Percentiles rank a stretch among this genome's conserved stretches.
phyloP scores from a whole-genome alignment of 2,797 vertebrate genomes.

The Tapirus indicus region DNA sequence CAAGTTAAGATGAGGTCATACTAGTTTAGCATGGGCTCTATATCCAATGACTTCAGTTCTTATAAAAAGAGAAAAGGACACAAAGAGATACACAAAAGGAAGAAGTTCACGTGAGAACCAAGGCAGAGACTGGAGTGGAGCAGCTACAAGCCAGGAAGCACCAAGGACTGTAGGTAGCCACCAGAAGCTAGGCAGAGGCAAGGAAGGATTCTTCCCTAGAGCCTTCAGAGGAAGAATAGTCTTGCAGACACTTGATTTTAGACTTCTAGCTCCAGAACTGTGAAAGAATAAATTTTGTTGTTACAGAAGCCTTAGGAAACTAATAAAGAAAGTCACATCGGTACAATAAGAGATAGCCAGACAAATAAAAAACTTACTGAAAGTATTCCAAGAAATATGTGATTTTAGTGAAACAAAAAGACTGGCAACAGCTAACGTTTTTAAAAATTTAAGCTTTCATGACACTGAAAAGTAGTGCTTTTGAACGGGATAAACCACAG shows the following conservation, averaged over 20 bases:
- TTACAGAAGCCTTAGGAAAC: neutral
- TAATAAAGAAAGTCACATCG: neutral
- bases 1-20: neutral
- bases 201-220: neutral
- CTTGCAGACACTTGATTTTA: neutral
- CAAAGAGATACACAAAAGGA: neutral
- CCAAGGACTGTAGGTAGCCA: neutral
- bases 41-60: neutral
- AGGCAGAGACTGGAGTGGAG: neutral
- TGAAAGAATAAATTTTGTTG: neutral
- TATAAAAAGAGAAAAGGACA: neutral
- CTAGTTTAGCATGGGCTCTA: neutral
- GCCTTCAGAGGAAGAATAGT: neutral
- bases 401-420: conserved; percentile 28
- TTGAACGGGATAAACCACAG: neutral
- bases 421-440: neutral
- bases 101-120: neutral
- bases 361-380: conserved; percentile 6
- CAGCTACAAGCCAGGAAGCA: neutral
- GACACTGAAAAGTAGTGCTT: conserved; percentile 25
- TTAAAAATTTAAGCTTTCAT: conserved; percentile 1
- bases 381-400: neutral
- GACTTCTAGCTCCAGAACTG: neutral
- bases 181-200: neutral
- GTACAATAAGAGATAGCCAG: neutral